These are phyloP conservation scores for Sinosuthora webbiana DNA, from an alignment of 2,113 vertebrate genomes.

Conservation along the genomic window DNA sequence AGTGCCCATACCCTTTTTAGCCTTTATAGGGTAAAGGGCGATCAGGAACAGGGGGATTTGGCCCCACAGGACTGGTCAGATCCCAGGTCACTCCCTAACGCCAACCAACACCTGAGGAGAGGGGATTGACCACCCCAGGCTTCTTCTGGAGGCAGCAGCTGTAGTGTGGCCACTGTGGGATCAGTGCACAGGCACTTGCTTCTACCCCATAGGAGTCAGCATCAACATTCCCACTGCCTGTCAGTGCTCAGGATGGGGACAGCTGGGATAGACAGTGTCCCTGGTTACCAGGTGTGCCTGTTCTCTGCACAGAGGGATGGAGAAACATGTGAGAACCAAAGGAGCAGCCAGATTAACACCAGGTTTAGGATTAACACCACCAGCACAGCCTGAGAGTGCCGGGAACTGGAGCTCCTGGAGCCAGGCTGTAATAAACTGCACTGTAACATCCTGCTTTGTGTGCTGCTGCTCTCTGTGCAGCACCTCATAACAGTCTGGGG, in stretches of 20 bases:
- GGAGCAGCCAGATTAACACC: neutral
- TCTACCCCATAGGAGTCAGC: neutral
- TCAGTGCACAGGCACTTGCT: neutral
- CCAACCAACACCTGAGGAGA: accelerated
- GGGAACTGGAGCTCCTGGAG: neutral
- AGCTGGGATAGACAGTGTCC: neutral
- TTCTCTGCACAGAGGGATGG: neutral
- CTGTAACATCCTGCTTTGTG: neutral
- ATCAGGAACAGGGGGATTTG: neutral
- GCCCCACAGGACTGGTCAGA: neutral
- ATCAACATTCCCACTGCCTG: neutral
- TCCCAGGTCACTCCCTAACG: no score
- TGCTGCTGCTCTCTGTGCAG: neutral
- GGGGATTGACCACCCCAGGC: accelerated
- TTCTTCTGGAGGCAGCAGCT: neutral
- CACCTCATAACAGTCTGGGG: neutral
- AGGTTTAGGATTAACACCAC: no score
- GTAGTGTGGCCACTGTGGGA: neutral
- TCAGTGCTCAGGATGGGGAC: neutral
- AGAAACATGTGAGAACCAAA: neutral
- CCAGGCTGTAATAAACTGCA: neutral
- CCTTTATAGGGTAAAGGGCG: neutral
- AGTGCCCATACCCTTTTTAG: accelerated
- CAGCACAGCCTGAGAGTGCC: neutral
- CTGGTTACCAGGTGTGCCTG: neutral